Evolutionary conservation across 2,797 vertebrate species (phyloP).

Genomic region (Halcyon smyrnensis): DNA sequence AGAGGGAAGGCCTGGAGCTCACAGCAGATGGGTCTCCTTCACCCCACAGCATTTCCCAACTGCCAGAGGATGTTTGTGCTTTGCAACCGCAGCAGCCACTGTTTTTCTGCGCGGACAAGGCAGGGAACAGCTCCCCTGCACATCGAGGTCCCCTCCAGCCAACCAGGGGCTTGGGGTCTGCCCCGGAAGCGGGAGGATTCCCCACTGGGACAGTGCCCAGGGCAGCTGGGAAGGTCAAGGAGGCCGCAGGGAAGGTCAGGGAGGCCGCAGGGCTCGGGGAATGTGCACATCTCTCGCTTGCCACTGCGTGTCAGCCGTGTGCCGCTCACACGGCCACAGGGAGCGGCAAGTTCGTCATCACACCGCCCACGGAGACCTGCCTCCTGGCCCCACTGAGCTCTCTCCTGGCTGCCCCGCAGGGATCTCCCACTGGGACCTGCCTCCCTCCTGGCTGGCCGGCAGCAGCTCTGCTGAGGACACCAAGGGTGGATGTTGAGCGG

Average conservation of each 20-base stretch:
- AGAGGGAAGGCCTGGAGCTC: too few relatives aligned
- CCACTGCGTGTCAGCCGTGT: slow-evolving; percentile 64
- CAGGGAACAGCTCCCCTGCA: too few relatives aligned
- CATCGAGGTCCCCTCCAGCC: neutral
- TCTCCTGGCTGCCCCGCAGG: neutral
- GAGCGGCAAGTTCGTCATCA: rapidly evolving
- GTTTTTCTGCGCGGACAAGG: too few relatives aligned
- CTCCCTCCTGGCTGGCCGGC: neutral
- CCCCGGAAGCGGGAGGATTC: neutral
- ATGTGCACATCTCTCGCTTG: neutral
- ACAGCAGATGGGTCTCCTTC: rapidly evolving
- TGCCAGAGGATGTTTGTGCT: rapidly evolving
- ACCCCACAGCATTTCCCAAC: neutral
- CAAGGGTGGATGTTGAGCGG: rapidly evolving
- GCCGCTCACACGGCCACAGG: neutral
- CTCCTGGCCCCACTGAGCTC: neutral
- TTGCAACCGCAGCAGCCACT: neutral
- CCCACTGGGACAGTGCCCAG: neutral
- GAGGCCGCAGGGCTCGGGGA: neutral
- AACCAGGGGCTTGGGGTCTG: rapidly evolving
- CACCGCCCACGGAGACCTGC: neutral
- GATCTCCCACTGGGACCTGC: neutral
- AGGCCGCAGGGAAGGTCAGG: neutral
- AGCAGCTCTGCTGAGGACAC: rapidly evolving
- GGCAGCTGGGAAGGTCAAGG: neutral